phyloP scores from a whole-genome alignment of 2,113 vertebrate species.

The Tor tambroides region DNA sequence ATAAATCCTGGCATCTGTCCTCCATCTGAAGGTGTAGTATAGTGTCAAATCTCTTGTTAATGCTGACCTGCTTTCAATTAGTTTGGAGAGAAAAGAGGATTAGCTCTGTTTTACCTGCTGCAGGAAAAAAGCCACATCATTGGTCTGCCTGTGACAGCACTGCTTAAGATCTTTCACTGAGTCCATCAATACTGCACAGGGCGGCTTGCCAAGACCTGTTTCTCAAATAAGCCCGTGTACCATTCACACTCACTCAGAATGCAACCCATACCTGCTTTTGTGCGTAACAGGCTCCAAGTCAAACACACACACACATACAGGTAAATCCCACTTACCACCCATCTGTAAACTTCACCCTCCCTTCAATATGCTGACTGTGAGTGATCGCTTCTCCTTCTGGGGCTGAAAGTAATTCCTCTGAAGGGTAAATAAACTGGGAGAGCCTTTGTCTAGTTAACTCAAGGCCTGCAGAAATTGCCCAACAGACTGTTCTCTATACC shows the following conservation, averaged over 20 bases:
- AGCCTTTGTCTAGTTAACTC: slow-evolving; percentile 52
- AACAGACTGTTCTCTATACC: slow-evolving; percentile 21
- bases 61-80: slow-evolving; percentile 51
- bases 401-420: slow-evolving; percentile 44
- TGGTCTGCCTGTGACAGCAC: slow-evolving; percentile 38
- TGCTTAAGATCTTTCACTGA: slow-evolving; percentile 43
- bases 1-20: not conserved
- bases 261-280: slow-evolving; percentile 32
- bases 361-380: slow-evolving; percentile 33
- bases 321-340: slow-evolving; percentile 38
- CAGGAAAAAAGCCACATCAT: slow-evolving; percentile 52
- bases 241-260: slow-evolving; percentile 1
- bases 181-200: slow-evolving; percentile 41
- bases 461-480: slow-evolving; percentile 33
- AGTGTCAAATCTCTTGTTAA: slow-evolving; percentile 36
- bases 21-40: not conserved
- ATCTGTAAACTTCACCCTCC: slow-evolving; percentile 43
- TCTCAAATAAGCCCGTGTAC: slow-evolving; percentile 26
- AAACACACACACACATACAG: slow-evolving; percentile 8
- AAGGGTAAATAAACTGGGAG: slow-evolving; percentile 46
- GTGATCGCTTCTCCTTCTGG: slow-evolving; percentile 34
- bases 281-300: slow-evolving; percentile 4
- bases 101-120: slow-evolving; percentile 49
- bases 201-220: slow-evolving; percentile 45
- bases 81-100: slow-evolving; percentile 63